phyloP scores from a whole-genome alignment of 2,888 invertebrate species.

The Embidobia sp. region DNA sequence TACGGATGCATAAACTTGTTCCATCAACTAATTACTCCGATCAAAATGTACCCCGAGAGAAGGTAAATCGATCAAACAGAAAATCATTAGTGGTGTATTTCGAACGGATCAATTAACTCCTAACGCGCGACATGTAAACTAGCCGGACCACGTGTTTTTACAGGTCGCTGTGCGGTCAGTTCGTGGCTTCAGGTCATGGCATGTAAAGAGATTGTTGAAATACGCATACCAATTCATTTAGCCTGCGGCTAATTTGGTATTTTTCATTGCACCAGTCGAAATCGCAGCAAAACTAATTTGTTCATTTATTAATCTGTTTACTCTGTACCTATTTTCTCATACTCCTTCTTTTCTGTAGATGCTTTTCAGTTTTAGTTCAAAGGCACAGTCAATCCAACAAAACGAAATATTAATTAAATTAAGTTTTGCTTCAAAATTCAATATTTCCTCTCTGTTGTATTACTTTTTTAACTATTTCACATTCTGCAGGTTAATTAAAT shows the following conservation, averaged over 20 bases:
- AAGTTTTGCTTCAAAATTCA: too few species aligned
- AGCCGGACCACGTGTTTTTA: constrained; percentile 12
- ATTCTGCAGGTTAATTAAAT: too few species aligned
- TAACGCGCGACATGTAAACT: constrained; percentile 12
- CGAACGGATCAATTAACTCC: constrained; percentile 12
- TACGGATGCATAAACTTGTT: constrained; percentile 1
- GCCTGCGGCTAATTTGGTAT: neutral
- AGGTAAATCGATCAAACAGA: constrained; percentile 4
- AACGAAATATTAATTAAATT: too few species aligned
- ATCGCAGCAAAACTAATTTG: neutral
- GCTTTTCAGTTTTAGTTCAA: too few species aligned
- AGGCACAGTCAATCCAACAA: too few species aligned
- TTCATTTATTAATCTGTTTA: too few species aligned
- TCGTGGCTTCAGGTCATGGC: constrained; percentile 12
- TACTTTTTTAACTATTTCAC: too few species aligned
- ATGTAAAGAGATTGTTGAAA: constrained; percentile 20
- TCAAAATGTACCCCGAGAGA: neutral
- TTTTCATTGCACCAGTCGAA: constrained; percentile 4
- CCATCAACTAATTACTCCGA: constrained; percentile 3
- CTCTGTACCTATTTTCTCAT: too few species aligned
- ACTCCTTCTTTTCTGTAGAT: too few species aligned
- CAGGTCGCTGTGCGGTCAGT: constrained; percentile 5
- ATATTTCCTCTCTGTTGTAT: too few species aligned
- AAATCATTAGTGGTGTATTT: constrained; percentile 18
- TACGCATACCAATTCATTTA: constrained; percentile 19